Evolutionary conservation across 2,113 vertebrate genomes (phyloP), one percentile per base, ranked within the genome.

Genomic region (Rhombomys opimus): DNA sequence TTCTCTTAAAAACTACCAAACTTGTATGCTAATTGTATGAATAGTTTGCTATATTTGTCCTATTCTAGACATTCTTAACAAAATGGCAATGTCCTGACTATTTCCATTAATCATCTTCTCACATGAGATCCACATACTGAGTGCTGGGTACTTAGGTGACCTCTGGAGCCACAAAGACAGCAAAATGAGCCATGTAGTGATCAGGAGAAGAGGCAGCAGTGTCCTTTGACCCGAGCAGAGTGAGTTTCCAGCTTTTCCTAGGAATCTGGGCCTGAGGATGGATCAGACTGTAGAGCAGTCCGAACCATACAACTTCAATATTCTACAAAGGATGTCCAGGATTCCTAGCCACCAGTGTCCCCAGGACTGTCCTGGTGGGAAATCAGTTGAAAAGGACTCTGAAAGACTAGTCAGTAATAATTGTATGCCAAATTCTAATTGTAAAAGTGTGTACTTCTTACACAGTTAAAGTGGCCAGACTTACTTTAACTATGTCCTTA

Each of bases 361-460:
- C 82, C 50, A 68, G 27, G 59, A 32, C 50, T 91, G 38, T 70
- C 54, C 46, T 87, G 23, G 65, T 84, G 7, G 46, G 32, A 95
- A 95, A 32, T 38, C 46, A 5, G n/a, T 73, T 75, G 27, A 82
- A 92, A 78, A 38, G 20, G 38, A 95, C 90, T 93, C 88, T 77
- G 65, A 92, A 52, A 73, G 15, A 77, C 17, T n/a, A 61, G 54
- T 4, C 52, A 89, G n/a, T 91, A 89, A 59, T n/a, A n/a, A n/a
- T n/a, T 70, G 65, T 80, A 35, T 50, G 35, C 18, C 50, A 63
- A 81, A 65, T 20, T 22, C 63, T 80, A 94, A 78, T 15, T 70
- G 15, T 78, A 73, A 91, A 63, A 75, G 2, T 15, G 61, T 68
- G 52, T 94, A 10, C 50, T n/a, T 46, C 4, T 46, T 46, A 46